phyloP scores from a whole-genome alignment of 2,113 vertebrate species.

The Desmodus rotundus region DNA sequence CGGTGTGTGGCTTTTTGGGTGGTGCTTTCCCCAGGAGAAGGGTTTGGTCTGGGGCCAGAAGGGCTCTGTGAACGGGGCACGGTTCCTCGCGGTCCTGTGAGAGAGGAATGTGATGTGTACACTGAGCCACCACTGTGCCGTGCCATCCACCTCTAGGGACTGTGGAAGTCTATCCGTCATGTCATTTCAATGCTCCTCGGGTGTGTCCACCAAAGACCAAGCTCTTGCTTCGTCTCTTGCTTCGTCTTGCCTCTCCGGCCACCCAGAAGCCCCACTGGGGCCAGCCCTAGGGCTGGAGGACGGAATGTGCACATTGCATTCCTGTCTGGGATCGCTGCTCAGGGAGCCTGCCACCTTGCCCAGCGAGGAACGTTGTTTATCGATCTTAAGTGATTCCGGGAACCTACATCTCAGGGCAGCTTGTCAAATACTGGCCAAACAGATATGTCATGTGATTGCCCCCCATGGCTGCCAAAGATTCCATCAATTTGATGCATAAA shows the following conservation, averaged over 20 bases:
- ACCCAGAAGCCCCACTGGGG: slow-evolving; percentile 13
- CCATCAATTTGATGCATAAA: slow-evolving; percentile 23
- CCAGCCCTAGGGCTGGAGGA: not conserved
- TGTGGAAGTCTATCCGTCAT: not conserved
- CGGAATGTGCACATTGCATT: slow-evolving; percentile 21
- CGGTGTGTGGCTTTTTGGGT: not conserved
- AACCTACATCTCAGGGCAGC: slow-evolving; percentile 56
- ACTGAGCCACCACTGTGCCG: not conserved
- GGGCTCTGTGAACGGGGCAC: slow-evolving; percentile 18
- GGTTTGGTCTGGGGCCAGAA: slow-evolving; percentile 48
- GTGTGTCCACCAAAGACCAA: not conserved
- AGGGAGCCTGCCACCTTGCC: not conserved
- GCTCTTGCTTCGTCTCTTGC: not conserved
- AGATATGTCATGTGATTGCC: slow-evolving; percentile 54
- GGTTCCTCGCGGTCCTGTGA: not conserved
- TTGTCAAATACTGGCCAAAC: slow-evolving; percentile 65
- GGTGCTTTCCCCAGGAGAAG: slow-evolving; percentile 41
- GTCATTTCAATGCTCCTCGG: not conserved
- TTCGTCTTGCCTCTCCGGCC: not conserved
- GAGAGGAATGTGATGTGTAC: not conserved
- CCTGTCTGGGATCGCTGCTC: slow-evolving; percentile 21
- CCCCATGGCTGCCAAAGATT: slow-evolving; percentile 16
- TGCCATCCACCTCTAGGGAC: not conserved
- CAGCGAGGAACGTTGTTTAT: slow-evolving; percentile 56
- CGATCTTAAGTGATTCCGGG: slow-evolving; percentile 61